Evolutionary conservation across 2,888 invertebrate species (phyloP), one percentile per base, ranked within the genome.

Genomic region (Portevinia maculata): DNA sequence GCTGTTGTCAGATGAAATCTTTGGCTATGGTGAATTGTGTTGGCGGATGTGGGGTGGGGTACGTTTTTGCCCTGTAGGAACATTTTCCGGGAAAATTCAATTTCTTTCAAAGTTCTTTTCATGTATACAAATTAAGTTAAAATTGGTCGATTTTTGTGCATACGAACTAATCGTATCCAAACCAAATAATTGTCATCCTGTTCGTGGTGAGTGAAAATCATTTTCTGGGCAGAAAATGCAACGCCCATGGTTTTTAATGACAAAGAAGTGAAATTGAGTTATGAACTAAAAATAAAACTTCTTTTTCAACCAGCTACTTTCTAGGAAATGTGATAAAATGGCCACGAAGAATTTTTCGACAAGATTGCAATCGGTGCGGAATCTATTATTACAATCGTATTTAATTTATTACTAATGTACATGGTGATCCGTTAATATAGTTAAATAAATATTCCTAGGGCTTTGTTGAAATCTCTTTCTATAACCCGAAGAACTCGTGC

Each of bases 1-100:
- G 55, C 55, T 76, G 5, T n/a, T 24, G 64, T 75, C 69, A 69
- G 30, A 34, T 48, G 21, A 24, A 24, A 60, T 44, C 30, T 46
- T 30, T 55, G n/a, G 21, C 48, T 7, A 62, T 69, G 50, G 75
- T 81, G 70, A 75, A 64, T 37, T 21, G 48, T 64, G 9, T 46
- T n/a, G n/a, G n/a, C n/a, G n/a, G n/a, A n/a, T n/a, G n/a, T n/a
- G n/a, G n/a, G n/a, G n/a, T n/a, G n/a, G 1, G 13, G 28, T 5
- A 13, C 15, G 6, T 15, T 39, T 37, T 64, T 24, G 21, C 15
- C 8, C 30, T 19, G 3, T 1, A 11, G 19, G 32, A 52, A 65
- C 6, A 11, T 71, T 70, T 60, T 34, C 41, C 15, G 24, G 50
- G 52, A 32, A 60, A 52, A 17, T 59, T 5, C 11, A 37, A 46